Evolutionary conservation across 2,888 invertebrate genomes (phyloP), one percentile per base, ranked within the genome.

Genomic region (Thecophora atra): DNA sequence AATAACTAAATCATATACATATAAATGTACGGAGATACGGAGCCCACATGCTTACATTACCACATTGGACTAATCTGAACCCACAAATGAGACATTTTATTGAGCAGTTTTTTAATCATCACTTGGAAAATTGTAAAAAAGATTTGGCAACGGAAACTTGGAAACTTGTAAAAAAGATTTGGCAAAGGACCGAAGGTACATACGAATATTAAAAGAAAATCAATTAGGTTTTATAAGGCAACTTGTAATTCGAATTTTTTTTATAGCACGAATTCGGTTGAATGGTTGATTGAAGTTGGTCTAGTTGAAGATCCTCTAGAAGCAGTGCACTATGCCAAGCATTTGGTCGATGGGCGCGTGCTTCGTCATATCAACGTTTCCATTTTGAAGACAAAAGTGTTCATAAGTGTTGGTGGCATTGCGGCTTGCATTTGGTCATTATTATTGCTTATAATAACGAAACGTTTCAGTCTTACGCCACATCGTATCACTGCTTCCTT

Each of bases 21-120:
- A n/a, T n/a, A n/a, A n/a, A n/a, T n/a, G n/a, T n/a, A n/a, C n/a
- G n/a, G n/a, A 85, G 85, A 86, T 90, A 90, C 79, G 91, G 94
- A 28, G 92, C 91, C 0, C 93, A 94, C 78, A 89, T 91, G 3
- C 87, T 96, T 4, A 89, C 90, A 7, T 85, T 96, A 76, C 95
- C 96, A 0, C 86, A 90, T 3, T 90, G 93, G 85, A 92, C 94
- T 58, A 92, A 94, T 68, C 87, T 97, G 15, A 91, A 91, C 72
- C 88, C 91, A 8, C 94, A 95, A 83, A 94, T 94, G 0, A 92
- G 90, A 81, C 92, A 93, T 77, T 92, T 94, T 58, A 96, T 97
- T 80, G 94, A 96, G 76, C 96, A 97, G 84, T 98, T 97, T 85
- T 91, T 91, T 54, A 92, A 91, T 62, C 95, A 96, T 85, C 95